Percentiles rank a stretch among this genome's conserved stretches.
phyloP scores from a whole-genome alignment of 2,888 invertebrate species.

The Coelogynopora nodosa region DNA sequence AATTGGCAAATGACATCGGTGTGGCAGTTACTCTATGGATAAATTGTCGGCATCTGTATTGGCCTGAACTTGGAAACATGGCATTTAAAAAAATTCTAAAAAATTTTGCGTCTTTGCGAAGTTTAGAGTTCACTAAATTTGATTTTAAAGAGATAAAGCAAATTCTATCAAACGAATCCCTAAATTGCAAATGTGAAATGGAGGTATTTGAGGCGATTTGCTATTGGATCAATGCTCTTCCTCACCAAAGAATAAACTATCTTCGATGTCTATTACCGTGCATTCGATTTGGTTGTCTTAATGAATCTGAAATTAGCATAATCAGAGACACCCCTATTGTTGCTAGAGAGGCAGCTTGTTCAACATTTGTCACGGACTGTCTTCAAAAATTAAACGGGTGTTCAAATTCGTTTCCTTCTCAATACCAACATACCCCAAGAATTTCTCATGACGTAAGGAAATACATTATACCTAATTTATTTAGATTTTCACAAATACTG shows the following conservation, averaged over 20 bases:
- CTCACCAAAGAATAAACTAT: neutral
- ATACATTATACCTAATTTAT: no score
- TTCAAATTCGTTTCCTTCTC: neutral
- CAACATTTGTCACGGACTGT: neutral
- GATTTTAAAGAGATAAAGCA: constrained; percentile 35
- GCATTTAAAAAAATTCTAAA: constrained; percentile 41
- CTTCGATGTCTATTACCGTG: neutral
- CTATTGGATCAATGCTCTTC: neutral
- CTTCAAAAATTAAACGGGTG: neutral
- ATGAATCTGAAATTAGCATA: neutral
- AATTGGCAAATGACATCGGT: constrained; percentile 35
- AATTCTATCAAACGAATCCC: constrained; percentile 32
- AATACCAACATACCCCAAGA: neutral
- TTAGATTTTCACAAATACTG: no score
- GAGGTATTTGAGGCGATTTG: neutral
- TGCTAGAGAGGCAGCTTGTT: neutral
- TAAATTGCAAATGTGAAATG: neutral
- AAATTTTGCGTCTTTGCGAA: constrained; percentile 38
- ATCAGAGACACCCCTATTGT: neutral
- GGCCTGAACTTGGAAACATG: constrained; percentile 43
- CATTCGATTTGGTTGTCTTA: neutral
- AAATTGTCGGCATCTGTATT: constrained; percentile 33
- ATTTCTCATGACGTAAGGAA: neutral
- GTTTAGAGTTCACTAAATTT: constrained; percentile 29
- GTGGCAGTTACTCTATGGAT: constrained; percentile 39